These are phyloP conservation scores for Alces alces DNA, from an alignment of 2,113 vertebrate species.

Conservation along the genomic window DNA sequence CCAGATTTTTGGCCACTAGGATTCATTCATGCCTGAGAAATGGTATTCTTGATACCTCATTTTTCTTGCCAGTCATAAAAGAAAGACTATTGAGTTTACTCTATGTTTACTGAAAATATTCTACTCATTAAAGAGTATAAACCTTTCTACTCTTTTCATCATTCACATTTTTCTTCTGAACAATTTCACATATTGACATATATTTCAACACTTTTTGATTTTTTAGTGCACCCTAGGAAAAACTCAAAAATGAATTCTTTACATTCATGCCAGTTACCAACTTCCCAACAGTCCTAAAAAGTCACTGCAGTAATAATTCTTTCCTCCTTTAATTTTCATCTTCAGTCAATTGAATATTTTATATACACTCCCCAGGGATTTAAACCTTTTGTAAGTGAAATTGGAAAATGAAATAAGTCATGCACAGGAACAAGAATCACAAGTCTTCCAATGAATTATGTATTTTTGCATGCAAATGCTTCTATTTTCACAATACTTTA, in stretches of 20 bases:
- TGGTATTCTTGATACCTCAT: neutral
- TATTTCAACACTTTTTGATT: neutral
- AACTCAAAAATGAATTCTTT: constrained; percentile 17
- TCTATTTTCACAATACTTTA: constrained; percentile 58
- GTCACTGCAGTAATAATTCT: constrained; percentile 46
- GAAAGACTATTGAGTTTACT: neutral
- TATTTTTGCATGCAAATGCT: constrained; percentile 55
- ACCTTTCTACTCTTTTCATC: neutral
- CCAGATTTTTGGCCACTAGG: neutral
- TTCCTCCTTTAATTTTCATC: constrained; percentile 54
- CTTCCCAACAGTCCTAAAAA: constrained; percentile 28
- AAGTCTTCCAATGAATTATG: constrained; percentile 50
- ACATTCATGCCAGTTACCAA: constrained; percentile 34
- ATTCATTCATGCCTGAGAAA: constrained; percentile 12
- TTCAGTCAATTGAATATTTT: constrained; percentile 56
- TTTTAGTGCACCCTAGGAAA: neutral
- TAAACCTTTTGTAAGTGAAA: constrained; percentile 69
- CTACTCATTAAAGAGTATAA: neutral
- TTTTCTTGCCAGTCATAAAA: neutral
- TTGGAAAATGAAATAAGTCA: constrained; percentile 68
- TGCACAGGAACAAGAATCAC: constrained; percentile 59
- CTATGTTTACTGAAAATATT: neutral
- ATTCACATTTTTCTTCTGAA: neutral
- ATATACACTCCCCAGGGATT: constrained; percentile 11
- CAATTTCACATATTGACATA: neutral